Evolutionary conservation across 2,888 invertebrate genomes (phyloP).

Genomic region (Euzetes globulus): DNA sequence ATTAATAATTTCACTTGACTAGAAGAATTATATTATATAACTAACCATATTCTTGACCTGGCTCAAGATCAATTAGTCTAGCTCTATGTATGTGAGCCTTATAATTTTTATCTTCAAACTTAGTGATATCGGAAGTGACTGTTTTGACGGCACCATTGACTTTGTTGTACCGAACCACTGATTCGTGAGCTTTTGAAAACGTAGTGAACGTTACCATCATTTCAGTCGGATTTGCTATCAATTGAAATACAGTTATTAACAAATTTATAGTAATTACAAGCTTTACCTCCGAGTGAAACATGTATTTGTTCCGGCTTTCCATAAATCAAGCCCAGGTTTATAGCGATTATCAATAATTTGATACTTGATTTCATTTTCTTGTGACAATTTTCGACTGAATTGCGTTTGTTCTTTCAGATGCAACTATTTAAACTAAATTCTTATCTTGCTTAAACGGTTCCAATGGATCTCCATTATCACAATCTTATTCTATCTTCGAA

Average conservation of each 20-base stretch:
- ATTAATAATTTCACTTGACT: neutral
- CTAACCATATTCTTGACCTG: conserved; percentile 27
- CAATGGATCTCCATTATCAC: too few relatives aligned
- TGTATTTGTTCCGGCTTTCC: conserved; percentile 42
- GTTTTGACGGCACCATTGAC: neutral
- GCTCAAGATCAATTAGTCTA: conserved; percentile 47
- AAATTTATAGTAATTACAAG: neutral
- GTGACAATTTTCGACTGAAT: too few relatives aligned
- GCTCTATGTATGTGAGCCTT: conserved; percentile 72
- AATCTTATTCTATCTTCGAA: too few relatives aligned
- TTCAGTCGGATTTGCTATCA: conserved; percentile 39
- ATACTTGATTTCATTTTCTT: too few relatives aligned
- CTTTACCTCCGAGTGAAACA: conserved; percentile 42
- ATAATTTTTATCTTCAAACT: conserved; percentile 49
- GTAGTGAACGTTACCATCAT: conserved; percentile 45
- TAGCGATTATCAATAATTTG: too few relatives aligned
- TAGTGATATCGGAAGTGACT: conserved; percentile 8
- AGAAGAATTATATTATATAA: too few relatives aligned
- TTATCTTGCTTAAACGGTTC: too few relatives aligned
- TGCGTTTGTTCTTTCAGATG: too few relatives aligned
- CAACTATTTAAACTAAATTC: too few relatives aligned
- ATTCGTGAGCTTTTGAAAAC: conserved; percentile 35
- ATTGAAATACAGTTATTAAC: neutral
- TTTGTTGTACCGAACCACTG: conserved; percentile 5
- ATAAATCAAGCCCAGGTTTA: neutral